Base-by-base conservation (phyloP, 2,113 vertebrate genomes). In the Origma solitaria region DNA sequence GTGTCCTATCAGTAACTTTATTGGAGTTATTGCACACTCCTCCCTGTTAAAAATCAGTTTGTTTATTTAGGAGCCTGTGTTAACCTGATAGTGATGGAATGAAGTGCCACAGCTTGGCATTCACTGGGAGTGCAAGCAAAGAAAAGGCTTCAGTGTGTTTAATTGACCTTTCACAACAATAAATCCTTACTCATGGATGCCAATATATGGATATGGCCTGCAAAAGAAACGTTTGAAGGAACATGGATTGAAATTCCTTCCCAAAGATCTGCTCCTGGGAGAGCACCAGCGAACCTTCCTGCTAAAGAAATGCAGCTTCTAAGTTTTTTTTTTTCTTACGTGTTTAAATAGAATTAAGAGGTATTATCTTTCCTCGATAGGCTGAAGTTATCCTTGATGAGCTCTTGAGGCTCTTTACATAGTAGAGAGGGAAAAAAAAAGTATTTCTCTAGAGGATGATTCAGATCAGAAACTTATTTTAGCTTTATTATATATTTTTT, bases 51-150 rank as follows among this genome's bases (percentile, higher is more conserved):
- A 93, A 91, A 82, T 94, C 81, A 44, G 28, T 40, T 79, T 91
- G 73, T 96, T 96, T 96, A 95, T 89, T 95, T 96, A 94, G 94
- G 53, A 95, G n/a, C 31, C 86, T 69, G 0, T 64, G 88, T 71
- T 92, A 85, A 89, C 57, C 83, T 10, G 89, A 95, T 94, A 96
- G 65, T 30, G 70, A 72, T 87, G 93, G 94, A 95, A 97, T 94
- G 57, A 92, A 94, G 81, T 87, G 66, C 66, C 66, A 35, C 58
- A 85, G 62, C 78, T 92, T 93, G 90, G 92, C 86, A 90, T 66
- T 90, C 64, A 2, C 37, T 65, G 9, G 58, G 58, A 85, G n/a
- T 58, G 66, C 47, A 72, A 85, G 82, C 57, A 90, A 35, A 94
- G 75, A 61, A 82, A 54, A 85, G 25, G 33, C 40, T 73, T 80